These are phyloP conservation scores for Amiota minor DNA, from an alignment of 2,888 invertebrate genomes.

Conservation along the genomic window DNA sequence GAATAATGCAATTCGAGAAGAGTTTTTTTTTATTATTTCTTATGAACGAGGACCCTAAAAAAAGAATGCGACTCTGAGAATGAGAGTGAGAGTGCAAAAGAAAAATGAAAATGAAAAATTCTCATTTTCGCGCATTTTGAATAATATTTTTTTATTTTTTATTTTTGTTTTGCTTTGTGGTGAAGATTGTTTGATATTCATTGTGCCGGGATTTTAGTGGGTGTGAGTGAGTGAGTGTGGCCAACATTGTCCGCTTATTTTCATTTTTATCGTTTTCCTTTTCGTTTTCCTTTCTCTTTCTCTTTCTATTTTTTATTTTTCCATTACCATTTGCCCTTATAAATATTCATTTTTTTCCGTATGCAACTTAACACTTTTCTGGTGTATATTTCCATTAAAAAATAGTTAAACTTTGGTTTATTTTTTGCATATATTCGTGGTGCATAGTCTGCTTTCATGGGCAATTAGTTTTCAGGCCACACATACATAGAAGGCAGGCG, in stretches of 20 bases:
- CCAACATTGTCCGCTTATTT: too few species aligned
- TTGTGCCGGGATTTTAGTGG: conserved; percentile 42
- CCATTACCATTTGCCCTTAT: conserved; percentile 42
- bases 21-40: too few species aligned
- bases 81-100: conserved; percentile 30
- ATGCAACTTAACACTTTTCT: conserved; percentile 27
- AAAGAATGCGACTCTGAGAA: too few species aligned
- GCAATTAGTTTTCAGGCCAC: neutral
- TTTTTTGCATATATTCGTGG: neutral
- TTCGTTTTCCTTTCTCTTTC: too few species aligned
- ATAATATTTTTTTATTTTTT: conserved; percentile 47
- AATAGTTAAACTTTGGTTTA: conserved; percentile 10
- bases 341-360: conserved; percentile 57
- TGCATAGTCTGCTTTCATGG: conserved; percentile 22
- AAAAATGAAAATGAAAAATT: conserved; percentile 11
- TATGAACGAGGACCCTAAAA: too few species aligned
- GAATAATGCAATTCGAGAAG: conserved; percentile 52
- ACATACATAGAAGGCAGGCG: too few species aligned
- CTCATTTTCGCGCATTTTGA: conserved; percentile 56
- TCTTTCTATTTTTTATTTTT: neutral
- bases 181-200: conserved; percentile 52
- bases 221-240: conserved; percentile 27
- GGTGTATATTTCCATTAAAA: conserved; percentile 28
- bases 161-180: too few species aligned
- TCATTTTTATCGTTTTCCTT: neutral